Evolutionary conservation across 2,888 invertebrate species (phyloP).

Genomic region (Agrochola lota): DNA sequence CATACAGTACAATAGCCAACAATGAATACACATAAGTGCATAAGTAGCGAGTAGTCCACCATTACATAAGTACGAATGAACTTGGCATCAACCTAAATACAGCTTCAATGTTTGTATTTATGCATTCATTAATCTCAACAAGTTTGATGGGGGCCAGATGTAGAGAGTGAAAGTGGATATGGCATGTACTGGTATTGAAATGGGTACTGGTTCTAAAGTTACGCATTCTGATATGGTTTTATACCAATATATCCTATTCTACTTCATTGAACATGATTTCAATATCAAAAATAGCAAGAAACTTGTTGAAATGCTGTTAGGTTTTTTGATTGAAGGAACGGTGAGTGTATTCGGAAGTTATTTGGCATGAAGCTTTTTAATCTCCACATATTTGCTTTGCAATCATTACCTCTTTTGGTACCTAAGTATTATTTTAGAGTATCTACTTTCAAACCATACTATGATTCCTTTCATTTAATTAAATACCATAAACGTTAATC

Average conservation of each 20-base stretch:
- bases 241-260: not conserved
- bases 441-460: not conserved
- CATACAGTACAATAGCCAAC: not conserved
- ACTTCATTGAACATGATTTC: not conserved
- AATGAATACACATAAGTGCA: slow-evolving; percentile 5
- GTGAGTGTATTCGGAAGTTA: too few relatives aligned
- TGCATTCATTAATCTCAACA: slow-evolving; percentile 77
- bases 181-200: slow-evolving; percentile 62
- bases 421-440: not conserved
- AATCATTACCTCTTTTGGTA: not conserved
- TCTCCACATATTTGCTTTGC: not conserved
- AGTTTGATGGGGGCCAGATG: slow-evolving; percentile 60
- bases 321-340: not conserved
- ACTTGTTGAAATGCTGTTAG: not conserved
- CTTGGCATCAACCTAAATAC: slow-evolving; percentile 86
- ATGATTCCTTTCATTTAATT: not conserved
- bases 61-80: slow-evolving; percentile 75
- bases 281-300: not conserved
- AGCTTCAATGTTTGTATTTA: slow-evolving; percentile 70
- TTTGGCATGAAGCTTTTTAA: not conserved
- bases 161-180: slow-evolving; percentile 76
- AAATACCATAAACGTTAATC: not conserved
- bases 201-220: not conserved
- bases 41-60: slow-evolving; percentile 30
- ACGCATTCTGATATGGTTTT: not conserved